These are phyloP conservation scores for Menidia beryllina DNA, from an alignment of 2,113 vertebrate genomes.

Conservation along the genomic window DNA sequence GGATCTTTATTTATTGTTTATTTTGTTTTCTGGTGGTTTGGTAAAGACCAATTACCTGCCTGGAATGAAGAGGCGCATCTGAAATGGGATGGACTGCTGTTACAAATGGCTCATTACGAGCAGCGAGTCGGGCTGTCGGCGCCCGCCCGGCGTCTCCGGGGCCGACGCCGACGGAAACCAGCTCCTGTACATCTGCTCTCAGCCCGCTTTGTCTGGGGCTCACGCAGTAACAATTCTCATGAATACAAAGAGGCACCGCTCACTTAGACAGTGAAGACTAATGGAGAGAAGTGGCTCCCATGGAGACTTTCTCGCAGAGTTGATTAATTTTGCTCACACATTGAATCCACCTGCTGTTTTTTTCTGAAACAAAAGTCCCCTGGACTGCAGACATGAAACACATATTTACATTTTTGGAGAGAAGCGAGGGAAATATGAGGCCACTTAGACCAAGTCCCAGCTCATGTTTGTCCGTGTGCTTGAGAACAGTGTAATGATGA, in stretches of 20 bases:
- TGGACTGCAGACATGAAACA: neutral
- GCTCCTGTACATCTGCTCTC: conserved; percentile 12
- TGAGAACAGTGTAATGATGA: conserved; percentile 8
- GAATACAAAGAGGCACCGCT: conserved; percentile 29
- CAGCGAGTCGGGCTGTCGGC: neutral
- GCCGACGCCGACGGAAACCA: conserved; percentile 8
- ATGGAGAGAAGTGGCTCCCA: conserved; percentile 37
- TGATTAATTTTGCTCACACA: neutral
- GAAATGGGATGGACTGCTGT: conserved; percentile 1
- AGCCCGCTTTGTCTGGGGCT: conserved; percentile 24
- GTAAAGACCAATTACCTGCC: neutral
- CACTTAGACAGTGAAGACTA: conserved; percentile 13
- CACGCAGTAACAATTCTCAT: conserved; percentile 33
- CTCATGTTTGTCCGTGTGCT: conserved; percentile 36
- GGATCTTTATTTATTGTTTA: neutral
- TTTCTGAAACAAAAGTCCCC: neutral
- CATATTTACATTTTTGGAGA: neutral
- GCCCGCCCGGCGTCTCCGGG: neutral
- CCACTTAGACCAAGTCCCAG: conserved; percentile 53
- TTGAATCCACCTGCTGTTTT: neutral
- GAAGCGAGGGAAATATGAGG: neutral
- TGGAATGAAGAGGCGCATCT: conserved; percentile 5
- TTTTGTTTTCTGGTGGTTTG: neutral
- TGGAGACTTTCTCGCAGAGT: neutral
- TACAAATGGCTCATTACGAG: conserved; percentile 22